phyloP scores from a whole-genome alignment of 1,140 invertebrate species.

The Acromyrmex echinatior region DNA sequence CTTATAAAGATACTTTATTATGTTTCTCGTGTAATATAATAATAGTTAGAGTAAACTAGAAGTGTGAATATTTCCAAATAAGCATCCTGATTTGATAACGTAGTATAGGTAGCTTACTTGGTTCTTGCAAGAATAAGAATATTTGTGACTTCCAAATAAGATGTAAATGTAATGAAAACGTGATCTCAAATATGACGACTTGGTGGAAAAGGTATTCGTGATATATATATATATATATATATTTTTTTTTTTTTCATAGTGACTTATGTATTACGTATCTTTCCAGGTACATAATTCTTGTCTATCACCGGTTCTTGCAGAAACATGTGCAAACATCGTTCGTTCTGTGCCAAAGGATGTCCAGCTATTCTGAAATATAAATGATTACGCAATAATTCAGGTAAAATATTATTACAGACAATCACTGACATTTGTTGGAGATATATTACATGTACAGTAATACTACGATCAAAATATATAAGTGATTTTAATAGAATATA shows the following conservation, averaged over 20 bases:
- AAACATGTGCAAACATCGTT: constrained; percentile 99
- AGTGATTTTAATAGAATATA: not conserved
- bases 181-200: constrained; percentile 65
- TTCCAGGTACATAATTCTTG: constrained; percentile 99
- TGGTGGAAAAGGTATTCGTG: constrained; percentile 72
- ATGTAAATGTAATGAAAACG: constrained; percentile 64
- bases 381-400: not conserved
- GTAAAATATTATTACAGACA: not conserved
- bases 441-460: not conserved
- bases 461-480: not conserved
- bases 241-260: constrained; percentile 67
- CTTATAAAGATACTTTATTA: constrained; percentile 53
- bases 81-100: constrained; percentile 54
- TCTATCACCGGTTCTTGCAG: constrained; percentile 98
- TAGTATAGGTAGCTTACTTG: constrained; percentile 66
- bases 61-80: constrained; percentile 24
- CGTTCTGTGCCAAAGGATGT: constrained; percentile 99
- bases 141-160: constrained; percentile 61
- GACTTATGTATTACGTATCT: constrained; percentile 97
- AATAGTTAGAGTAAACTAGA: constrained; percentile 42
- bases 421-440: not conserved
- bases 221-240: constrained; percentile 3
- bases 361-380: constrained; percentile 95
- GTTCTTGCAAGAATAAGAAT: constrained; percentile 67
- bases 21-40: constrained; percentile 25